phyloP scores from a whole-genome alignment of 2,797 vertebrate species.

The Alosa sapidissima region DNA sequence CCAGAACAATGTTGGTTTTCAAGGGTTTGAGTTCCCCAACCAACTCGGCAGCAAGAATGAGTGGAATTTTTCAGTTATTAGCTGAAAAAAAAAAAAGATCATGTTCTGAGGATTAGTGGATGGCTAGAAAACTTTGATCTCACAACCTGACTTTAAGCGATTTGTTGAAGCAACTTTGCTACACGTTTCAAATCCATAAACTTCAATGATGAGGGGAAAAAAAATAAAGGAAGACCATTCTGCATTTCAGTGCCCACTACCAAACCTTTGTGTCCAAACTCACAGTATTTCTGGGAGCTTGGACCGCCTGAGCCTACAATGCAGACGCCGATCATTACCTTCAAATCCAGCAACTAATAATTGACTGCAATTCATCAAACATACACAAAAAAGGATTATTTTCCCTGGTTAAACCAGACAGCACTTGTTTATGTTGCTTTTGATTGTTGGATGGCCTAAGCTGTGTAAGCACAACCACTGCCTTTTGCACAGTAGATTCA shows the following conservation, averaged over 20 bases:
- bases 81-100: slow-evolving; percentile 72
- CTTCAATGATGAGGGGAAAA: slow-evolving; percentile 33
- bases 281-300: slow-evolving; percentile 60
- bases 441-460: slow-evolving; percentile 30
- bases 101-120: slow-evolving; percentile 74
- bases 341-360: slow-evolving; percentile 35
- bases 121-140: slow-evolving; percentile 74
- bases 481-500: neutral
- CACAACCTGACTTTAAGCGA: slow-evolving; percentile 66
- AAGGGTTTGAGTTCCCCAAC: slow-evolving; percentile 54
- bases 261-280: slow-evolving; percentile 55
- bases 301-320: slow-evolving; percentile 63
- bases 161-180: slow-evolving; percentile 62
- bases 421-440: slow-evolving; percentile 27
- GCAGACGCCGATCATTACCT: slow-evolving; percentile 61
- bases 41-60: slow-evolving; percentile 69
- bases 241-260: slow-evolving; percentile 44
- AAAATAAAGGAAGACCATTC: slow-evolving; percentile 44
- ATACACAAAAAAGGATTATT: slow-evolving; percentile 49
- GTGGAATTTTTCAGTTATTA: slow-evolving; percentile 74
- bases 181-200: slow-evolving; percentile 36
- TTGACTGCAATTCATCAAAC: slow-evolving; percentile 48
- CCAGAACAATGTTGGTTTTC: slow-evolving; percentile 60
- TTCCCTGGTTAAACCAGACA: slow-evolving; percentile 47
- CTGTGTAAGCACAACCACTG: neutral